Evolutionary conservation across 2,888 invertebrate genomes (phyloP).

Genomic region (Athetis lepigone): DNA sequence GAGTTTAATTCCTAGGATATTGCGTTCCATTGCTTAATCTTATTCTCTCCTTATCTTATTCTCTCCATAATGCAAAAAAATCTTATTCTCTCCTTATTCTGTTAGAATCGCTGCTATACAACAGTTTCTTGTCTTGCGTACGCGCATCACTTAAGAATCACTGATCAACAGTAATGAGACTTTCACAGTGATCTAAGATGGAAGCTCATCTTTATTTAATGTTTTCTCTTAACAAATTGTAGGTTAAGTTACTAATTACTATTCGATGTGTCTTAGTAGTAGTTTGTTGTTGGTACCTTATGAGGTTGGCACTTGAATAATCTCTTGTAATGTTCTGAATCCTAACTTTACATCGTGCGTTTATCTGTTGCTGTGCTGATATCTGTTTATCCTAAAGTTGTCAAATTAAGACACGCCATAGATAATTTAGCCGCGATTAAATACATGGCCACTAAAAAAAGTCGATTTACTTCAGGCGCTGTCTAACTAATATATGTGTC

Average conservation of each 20-base stretch:
- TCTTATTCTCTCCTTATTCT: no score
- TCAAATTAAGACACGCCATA: no score
- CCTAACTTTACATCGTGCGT: conserved; percentile 2
- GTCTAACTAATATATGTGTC: no score
- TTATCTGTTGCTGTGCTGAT: no score
- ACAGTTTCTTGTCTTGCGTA: conserved; percentile 36
- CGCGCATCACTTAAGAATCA: conserved; percentile 34
- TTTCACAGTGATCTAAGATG: conserved; percentile 45
- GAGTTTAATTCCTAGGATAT: no score
- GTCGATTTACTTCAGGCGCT: no score
- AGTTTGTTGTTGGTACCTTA: background rate
- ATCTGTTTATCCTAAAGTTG: conserved; percentile 1
- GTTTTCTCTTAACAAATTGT: conserved; percentile 7
- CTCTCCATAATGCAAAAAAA: no score
- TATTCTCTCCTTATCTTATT: no score
- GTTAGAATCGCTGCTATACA: conserved; percentile 24
- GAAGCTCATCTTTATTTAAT: conserved; percentile 41
- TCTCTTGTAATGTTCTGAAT: conserved; percentile 12
- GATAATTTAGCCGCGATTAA: no score
- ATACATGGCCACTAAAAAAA: no score
- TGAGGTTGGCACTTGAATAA: conserved; percentile 1
- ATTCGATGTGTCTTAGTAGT: no score
- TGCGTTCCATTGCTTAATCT: no score
- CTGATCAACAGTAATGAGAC: conserved; percentile 31
- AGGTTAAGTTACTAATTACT: conserved; percentile 21